Evolutionary conservation across 2,888 invertebrate genomes (phyloP).

Genomic region (Diabrotica balteata): DNA sequence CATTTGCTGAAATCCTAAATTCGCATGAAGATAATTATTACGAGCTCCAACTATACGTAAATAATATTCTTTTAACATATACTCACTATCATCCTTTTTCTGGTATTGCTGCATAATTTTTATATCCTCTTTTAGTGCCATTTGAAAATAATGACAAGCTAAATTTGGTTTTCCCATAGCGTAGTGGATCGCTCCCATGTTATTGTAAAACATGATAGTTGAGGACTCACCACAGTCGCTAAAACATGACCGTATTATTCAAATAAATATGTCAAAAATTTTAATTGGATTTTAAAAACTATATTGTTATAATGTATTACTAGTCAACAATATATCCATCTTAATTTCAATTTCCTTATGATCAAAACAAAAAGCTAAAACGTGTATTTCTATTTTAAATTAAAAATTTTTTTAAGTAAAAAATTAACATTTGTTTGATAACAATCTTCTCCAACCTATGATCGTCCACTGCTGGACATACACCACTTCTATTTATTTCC

Average conservation of each 20-base stretch:
- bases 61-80: background rate
- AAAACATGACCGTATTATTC: slow-evolving; percentile 35
- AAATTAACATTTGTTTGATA: too few relatives aligned
- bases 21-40: too few relatives aligned
- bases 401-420: too few relatives aligned
- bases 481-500: too few relatives aligned
- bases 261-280: slow-evolving; percentile 21
- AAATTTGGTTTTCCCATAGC: slow-evolving; percentile 82
- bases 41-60: background rate
- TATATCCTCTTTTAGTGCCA: slow-evolving; percentile 78
- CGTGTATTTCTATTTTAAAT: too few relatives aligned
- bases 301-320: too few relatives aligned
- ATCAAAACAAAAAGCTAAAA: too few relatives aligned
- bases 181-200: slow-evolving; percentile 82
- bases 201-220: slow-evolving; percentile 76
- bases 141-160: slow-evolving; percentile 79
- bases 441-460: too few relatives aligned
- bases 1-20: too few relatives aligned
- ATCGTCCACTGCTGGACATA: too few relatives aligned
- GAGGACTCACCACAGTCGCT: slow-evolving; percentile 69
- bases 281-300: slow-evolving; percentile 1
- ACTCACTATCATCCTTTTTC: slow-evolving; percentile 49
- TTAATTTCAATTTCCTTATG: too few relatives aligned
- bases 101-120: slow-evolving; percentile 57
- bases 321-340: too few relatives aligned